phyloP scores from a whole-genome alignment of 2,888 invertebrate species.

The Coecobrya sp. region DNA sequence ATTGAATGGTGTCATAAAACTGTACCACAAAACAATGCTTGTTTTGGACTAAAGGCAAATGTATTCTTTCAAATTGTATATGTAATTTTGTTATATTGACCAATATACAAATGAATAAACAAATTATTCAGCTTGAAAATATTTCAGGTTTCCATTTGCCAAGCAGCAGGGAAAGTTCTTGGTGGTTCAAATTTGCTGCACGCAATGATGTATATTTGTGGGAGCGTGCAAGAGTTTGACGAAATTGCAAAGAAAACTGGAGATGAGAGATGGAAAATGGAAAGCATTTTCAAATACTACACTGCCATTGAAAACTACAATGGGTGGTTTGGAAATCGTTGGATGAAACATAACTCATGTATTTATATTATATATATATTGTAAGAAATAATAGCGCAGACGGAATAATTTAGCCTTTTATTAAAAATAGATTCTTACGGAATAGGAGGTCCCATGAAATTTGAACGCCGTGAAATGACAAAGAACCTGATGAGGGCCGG shows the following conservation, averaged over 20 bases:
- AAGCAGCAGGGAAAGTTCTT: conserved; percentile 80
- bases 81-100: no score
- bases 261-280: conserved; percentile 82
- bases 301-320: conserved; percentile 83
- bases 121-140: not conserved
- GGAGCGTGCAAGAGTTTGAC: conserved; percentile 84
- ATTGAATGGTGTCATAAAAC: no score
- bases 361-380: not conserved
- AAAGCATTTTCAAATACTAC: conserved; percentile 83
- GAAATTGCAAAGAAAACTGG: conserved; percentile 75
- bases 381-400: no score
- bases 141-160: conserved; percentile 78
- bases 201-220: conserved; percentile 85
- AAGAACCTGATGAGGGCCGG: conserved; percentile 81
- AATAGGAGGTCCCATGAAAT: conserved; percentile 79
- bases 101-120: no score
- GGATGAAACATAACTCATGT: not conserved
- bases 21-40: no score
- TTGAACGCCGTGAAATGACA: conserved; percentile 80
- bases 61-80: no score
- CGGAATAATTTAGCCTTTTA: no score
- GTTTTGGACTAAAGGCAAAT: no score
- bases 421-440: conserved; percentile 76
- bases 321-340: conserved; percentile 84
- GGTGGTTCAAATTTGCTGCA: conserved; percentile 83